Conservation (phyloP, 2,113 vertebrate genomes). For the Podarcis raffonei region DNA sequence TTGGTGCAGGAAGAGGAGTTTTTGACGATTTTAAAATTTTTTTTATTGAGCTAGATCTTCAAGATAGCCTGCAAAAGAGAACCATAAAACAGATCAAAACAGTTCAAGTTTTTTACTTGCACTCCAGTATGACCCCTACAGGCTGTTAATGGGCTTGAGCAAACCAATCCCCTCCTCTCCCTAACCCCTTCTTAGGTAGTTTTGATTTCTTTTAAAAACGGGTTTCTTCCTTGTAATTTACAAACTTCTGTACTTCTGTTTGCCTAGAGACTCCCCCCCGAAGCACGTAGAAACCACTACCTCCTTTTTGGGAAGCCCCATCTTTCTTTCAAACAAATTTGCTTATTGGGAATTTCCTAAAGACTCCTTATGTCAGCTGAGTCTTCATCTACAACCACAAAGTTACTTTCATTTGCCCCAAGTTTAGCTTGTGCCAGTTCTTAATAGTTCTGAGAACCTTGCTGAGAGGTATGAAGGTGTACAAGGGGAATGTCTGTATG, state of each 20-base stretch:
- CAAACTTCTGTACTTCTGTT: neutral
- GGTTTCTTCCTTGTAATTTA: neutral
- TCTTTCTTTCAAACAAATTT: neutral
- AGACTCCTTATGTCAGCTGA: slow-evolving; percentile 33
- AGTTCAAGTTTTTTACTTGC: neutral
- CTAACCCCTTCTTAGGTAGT: neutral
- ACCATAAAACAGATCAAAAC: no score
- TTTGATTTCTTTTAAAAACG: neutral
- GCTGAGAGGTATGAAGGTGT: neutral
- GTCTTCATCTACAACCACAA: neutral
- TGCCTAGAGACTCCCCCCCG: neutral
- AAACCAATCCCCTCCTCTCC: neutral
- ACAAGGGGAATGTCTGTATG: slow-evolving; percentile 49
- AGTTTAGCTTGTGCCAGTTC: neutral
- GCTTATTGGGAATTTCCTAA: slow-evolving; percentile 33
- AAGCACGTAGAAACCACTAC: neutral
- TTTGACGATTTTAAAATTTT: neutral
- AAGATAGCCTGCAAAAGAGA: no score
- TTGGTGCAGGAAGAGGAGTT: neutral
- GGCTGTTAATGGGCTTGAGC: neutral
- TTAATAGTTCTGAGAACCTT: slow-evolving; percentile 38
- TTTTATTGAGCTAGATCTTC: no score
- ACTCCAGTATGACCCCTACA: neutral
- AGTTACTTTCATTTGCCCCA: neutral
- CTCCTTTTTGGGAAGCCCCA: neutral